Evolutionary conservation across 37 sponge, comb jelly and placozoan species (phyloP).

Genomic region (Ephydatia muelleri): DNA sequence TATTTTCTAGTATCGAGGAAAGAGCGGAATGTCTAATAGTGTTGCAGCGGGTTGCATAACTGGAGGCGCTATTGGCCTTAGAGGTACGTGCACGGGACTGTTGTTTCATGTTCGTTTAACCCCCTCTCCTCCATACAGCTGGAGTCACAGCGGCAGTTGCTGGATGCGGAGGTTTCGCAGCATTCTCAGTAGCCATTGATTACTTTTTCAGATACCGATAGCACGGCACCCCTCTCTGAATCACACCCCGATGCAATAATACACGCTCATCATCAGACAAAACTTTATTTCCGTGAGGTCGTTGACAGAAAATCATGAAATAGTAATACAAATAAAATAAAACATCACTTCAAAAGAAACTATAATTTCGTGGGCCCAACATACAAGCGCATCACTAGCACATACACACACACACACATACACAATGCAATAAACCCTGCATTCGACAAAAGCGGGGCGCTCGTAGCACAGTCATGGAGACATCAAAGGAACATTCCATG

Average conservation of each 20-base stretch:
- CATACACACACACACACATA: too few relatives aligned
- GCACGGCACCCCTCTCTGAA: background rate
- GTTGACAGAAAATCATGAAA: background rate
- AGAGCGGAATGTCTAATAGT: constrained; percentile 77
- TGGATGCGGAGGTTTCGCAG: constrained; percentile 96
- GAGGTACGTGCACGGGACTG: constrained; percentile 54
- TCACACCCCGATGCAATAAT: background rate
- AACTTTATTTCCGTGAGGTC: too few relatives aligned
- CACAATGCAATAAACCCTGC: too few relatives aligned
- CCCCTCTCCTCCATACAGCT: constrained; percentile 56
- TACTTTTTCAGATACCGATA: constrained; percentile 67
- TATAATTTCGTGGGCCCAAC: too few relatives aligned
- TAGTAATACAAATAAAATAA: background rate
- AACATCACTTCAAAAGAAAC: background rate
- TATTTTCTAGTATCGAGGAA: constrained; percentile 72
- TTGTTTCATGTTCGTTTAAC: background rate
- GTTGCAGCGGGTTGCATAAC: constrained; percentile 83
- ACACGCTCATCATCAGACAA: background rate
- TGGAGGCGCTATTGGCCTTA: constrained; percentile 95
- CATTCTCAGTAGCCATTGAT: constrained; percentile 98
- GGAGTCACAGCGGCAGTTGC: constrained; percentile 88
- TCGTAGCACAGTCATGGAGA: too few relatives aligned
- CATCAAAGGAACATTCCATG: too few relatives aligned
- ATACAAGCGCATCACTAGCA: too few relatives aligned
- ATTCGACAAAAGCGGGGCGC: too few relatives aligned